Evolutionary conservation across 1,140 invertebrate species (phyloP), one percentile per base, ranked within the genome.

Genomic region (Coptotermes formosanus): DNA sequence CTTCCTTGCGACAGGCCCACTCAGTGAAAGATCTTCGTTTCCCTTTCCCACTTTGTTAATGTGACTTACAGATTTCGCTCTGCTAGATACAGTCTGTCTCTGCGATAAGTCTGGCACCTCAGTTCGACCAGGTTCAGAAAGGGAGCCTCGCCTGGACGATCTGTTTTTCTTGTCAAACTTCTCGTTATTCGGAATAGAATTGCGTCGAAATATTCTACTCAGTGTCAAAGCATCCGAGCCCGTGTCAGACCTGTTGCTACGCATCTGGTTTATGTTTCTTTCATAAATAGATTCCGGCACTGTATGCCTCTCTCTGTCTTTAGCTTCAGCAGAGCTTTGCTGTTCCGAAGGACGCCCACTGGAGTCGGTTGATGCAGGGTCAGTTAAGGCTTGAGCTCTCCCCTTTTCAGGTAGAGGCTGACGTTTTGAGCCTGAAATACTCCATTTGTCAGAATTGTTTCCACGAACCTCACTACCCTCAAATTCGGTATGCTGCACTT

Each of bases 1-100:
- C 90, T 89, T 81, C 87, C 83, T 45, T 83, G 55, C 45, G 55
- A 25, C 52, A 30, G 83, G 44, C 9, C 48, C 83, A 52, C 25
- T 84, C 23, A 32, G 25, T 44, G n/a, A 19, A 11, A 69, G 32
- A 14, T 30, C 82, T 64, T 64, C 59, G 21, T 64, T 64, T 3
- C 21, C 25, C 25, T 75, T 75, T 9, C 64, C 64, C n/a, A 30
- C 64, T 9, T 25, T 30, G 14, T 75, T 75, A 8, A 75, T 1
- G 6, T 75, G 64, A 12, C 6, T 75, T 30, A 75, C n/a, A 30
- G 64, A 75, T 75, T 75, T 75, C 9, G 64, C 64, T 75, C n/a
- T 75, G 9, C 64, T 75, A 30, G 64, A 25, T 11, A 75, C n/a
- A 75, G 64, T 75, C n/a, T 75, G 64, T 75, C 14, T n/a, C 64